Conservation (phyloP, 2,888 invertebrate genomes). For the Leptinotarsa tumamoca region DNA sequence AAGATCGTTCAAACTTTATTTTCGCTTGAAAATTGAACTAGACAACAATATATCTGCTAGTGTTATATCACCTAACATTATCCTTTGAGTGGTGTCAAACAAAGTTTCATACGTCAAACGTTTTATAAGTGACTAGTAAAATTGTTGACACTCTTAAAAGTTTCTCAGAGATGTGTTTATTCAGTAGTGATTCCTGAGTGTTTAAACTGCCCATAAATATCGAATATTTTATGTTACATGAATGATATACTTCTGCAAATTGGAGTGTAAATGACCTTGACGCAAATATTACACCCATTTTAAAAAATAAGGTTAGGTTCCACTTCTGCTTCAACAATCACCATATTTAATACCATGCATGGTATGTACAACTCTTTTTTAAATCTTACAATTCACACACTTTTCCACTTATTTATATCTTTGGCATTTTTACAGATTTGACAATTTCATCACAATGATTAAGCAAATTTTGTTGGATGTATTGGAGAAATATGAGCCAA, state of each 20-base stretch:
- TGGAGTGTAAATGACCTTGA: constrained; percentile 63
- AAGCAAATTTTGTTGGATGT: constrained; percentile 29
- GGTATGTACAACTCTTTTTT: constrained; percentile 60
- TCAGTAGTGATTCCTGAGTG: constrained; percentile 28
- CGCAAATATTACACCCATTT: constrained; percentile 66
- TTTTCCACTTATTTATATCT: constrained; percentile 45
- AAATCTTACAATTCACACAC: constrained; percentile 46
- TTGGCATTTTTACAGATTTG: constrained; percentile 25
- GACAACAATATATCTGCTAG: constrained; percentile 39
- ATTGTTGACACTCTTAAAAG: constrained; percentile 47
- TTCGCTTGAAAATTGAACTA: constrained; percentile 25
- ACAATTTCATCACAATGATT: constrained; percentile 31
- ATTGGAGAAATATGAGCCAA: constrained; percentile 27
- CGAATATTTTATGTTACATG: constrained; percentile 3
- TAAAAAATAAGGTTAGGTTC: constrained; percentile 66
- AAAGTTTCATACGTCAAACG: constrained; percentile 51
- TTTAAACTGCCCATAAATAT: constrained; percentile 15
- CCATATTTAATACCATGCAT: constrained; percentile 65
- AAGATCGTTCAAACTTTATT: constrained; percentile 17
- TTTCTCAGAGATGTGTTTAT: constrained; percentile 20
- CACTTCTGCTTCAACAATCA: constrained; percentile 60
- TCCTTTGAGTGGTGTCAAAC: constrained; percentile 50
- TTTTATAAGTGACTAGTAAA: constrained; percentile 49
- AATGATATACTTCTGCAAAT: constrained; percentile 41
- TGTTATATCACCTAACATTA: constrained; percentile 52